Conservation (phyloP, 2,888 invertebrate species). For the Mythimna vitellina region DNA sequence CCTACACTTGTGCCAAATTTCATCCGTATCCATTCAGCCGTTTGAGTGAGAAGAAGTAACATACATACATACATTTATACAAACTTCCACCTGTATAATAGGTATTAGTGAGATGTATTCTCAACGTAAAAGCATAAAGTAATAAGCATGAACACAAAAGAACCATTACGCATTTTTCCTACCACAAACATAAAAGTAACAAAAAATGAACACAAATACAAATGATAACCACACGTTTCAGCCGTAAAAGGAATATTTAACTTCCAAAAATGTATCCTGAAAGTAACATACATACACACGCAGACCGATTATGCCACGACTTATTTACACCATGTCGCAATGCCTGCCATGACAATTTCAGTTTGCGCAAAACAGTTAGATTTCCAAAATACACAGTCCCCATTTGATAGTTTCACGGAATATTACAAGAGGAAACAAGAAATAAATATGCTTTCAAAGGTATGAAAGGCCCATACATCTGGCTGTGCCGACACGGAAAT, state of each 20-base stretch:
- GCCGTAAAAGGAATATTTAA: constrained; percentile 59
- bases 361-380: constrained; percentile 48
- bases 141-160: constrained; percentile 45
- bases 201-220: constrained; percentile 54
- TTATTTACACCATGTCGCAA: constrained; percentile 31
- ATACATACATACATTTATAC: no score
- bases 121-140: constrained; percentile 26
- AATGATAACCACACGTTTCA: constrained; percentile 59
- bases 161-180: constrained; percentile 46
- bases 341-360: constrained; percentile 52
- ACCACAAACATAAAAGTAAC: constrained; percentile 54
- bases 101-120: not conserved
- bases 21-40: no score
- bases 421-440: constrained; percentile 60
- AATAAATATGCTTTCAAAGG: constrained; percentile 66
- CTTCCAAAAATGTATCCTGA: constrained; percentile 46
- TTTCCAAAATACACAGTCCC: constrained; percentile 31
- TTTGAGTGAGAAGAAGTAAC: no score
- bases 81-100: no score
- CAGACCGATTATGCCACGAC: constrained; percentile 1
- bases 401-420: constrained; percentile 62
- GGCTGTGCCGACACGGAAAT: constrained; percentile 59
- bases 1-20: no score
- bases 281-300: constrained; percentile 5
- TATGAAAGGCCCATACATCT: constrained; percentile 62